These are phyloP conservation scores for Nephrotoma guestfalica DNA, from an alignment of 2,888 invertebrate species.

Conservation along the genomic window DNA sequence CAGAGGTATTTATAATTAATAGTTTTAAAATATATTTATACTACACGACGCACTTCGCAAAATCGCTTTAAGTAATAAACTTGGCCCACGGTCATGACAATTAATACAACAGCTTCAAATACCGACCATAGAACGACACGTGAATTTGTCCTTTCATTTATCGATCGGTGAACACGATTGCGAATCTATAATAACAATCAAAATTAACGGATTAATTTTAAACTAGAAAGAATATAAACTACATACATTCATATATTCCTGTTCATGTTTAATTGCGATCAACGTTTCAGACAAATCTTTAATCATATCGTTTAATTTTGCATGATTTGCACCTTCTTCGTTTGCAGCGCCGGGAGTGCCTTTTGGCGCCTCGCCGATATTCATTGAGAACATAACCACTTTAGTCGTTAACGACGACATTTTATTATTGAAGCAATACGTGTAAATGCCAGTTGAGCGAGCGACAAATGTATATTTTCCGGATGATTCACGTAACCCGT, in stretches of 20 bases:
- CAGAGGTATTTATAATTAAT: neutral
- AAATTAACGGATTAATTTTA: neutral
- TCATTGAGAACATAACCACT: constrained; percentile 94
- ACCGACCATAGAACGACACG: constrained; percentile 97
- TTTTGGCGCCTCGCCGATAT: constrained; percentile 65
- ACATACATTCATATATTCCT: constrained; percentile 91
- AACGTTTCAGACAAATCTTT: constrained; percentile 81
- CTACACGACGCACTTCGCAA: constrained; percentile 97
- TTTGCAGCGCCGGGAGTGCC: constrained; percentile 37
- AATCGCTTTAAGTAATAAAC: constrained; percentile 97
- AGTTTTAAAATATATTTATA: constrained; percentile 36
- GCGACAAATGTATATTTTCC: constrained; percentile 97
- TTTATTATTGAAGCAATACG: constrained; percentile 94
- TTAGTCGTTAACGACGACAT: constrained; percentile 99
- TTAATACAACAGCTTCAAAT: constrained; percentile 90
- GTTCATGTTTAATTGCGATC: constrained; percentile 92
- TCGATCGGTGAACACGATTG: constrained; percentile 89
- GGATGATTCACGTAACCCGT: constrained; percentile 86
- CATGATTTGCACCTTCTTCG: constrained; percentile 59
- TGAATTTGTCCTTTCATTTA: constrained; percentile 98
- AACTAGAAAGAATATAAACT: neutral
- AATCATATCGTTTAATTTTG: constrained; percentile 95
- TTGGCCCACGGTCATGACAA: constrained; percentile 93
- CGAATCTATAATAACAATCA: constrained; percentile 45
- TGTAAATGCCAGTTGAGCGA: constrained; percentile 77